Base-by-base conservation (phyloP, 2,113 vertebrate species). In the Myanophis thanlyinensis region DNA sequence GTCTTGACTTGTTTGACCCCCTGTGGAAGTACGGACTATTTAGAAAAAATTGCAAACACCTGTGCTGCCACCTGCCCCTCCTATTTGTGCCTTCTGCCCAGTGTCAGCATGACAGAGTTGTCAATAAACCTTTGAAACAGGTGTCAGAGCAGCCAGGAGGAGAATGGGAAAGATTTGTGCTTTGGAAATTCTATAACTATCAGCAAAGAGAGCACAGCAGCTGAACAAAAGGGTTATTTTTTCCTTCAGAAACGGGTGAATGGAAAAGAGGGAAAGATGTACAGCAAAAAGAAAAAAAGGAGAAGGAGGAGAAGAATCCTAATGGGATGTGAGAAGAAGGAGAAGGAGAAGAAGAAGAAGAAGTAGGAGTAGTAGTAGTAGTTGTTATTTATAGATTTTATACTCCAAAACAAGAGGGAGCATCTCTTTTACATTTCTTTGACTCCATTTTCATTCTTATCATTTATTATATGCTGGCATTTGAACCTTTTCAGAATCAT, bases 391-490 rank as follows among this genome's bases (percentile, higher is more conserved):
- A 53, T 47, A 27, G n/a, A 85, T 92, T 20, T 93, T 0, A 86
- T 95, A 1, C 6, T 92, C 87, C 93, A 27, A 7, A 85, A 92
- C 25, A 67, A 93, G 91, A 84, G 7, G 40, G 53, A 40, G 1
- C 47, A 47, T 56, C 1, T 35, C 5, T 91, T 88, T 3, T 87
- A 22, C 20, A 30, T 67, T 91, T 52, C 54, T 86, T 85, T 73
- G 40, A 3, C 89, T 27, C 12, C 85, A 5, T 49, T 94, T 44
- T 56, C 91, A 87, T 91, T 92, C 12, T 91, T 0, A 0, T 88
- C 93, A 95, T 49, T 92, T 94, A 67, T 30, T n/a, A 67, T 88
- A 23, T 52, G n/a, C 0, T 85, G 49, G 52, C 46, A 88, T 27
- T 87, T 0, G 0, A 0, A 90, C 1, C 93, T 93, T 92, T 22